Base-by-base conservation (phyloP, 2,113 vertebrate species). In the Zapus hudsonius region DNA sequence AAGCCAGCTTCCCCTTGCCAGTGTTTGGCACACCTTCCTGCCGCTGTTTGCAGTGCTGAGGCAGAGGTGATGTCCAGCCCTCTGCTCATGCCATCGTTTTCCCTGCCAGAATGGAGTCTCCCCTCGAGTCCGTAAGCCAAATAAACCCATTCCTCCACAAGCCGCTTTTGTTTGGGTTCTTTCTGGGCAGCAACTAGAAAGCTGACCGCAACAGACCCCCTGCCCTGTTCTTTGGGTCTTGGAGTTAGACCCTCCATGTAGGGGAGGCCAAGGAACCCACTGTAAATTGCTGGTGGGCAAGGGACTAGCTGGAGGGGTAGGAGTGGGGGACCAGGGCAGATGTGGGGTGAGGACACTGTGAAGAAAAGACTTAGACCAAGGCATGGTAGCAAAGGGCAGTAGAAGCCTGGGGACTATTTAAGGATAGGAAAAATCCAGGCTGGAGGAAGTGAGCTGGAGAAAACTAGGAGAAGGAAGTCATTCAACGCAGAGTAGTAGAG, bases 361-460 rank as follows among this genome's bases (percentile, higher is more conserved):
- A 66, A 84, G 67, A 80, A 73, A 79, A 83, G 20, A 70, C 61
- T 72, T 52, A 61, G 59, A 83, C 52, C 36, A n/a, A 59, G 72
- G 27, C 40, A 63, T 33, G 33, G 42, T 8, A 67, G n/a, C 36
- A 83, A 89, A 38, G 66, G 80, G 19, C 81, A 72, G 59, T 17
- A 47, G 63, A 75, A 63, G 15, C 23, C 78, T 11, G 22, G 42
- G 55, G 33, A 87, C 42, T 44, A n/a, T 13, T 40, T 40, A 69
- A 81, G 66, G 74, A 70, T n/a, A 52, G 10, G 74, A 64, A 90
- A 93, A 91, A 87, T 29, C 31, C 19, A 83, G 42, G n/a, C 17
- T 82, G 64, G 64, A 83, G 42, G 27, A 92, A 89, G 36, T 70
- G n/a, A 75, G 78, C 64, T 10, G 90, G 61, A 91, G 76, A 80